A percentile compares a stretch with the other conserved stretches of the same genome.
These are phyloP conservation scores for Philopedon plagiatum DNA, from an alignment of 2,888 invertebrate genomes.

Conservation along the genomic window DNA sequence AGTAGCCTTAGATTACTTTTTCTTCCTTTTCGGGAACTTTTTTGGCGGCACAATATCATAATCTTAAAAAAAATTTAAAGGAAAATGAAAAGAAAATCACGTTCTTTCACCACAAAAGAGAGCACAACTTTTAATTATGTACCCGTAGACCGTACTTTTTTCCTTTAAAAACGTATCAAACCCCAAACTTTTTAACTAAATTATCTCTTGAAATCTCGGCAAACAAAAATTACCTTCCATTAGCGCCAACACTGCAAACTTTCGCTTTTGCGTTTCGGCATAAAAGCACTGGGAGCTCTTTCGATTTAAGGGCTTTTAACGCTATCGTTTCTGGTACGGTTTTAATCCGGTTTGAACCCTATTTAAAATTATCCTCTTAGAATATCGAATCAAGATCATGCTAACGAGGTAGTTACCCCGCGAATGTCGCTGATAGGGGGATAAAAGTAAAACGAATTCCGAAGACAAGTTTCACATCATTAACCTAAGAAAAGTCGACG, in stretches of 20 bases:
- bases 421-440: constrained; percentile 51
- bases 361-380: constrained; percentile 53
- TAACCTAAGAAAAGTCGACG: constrained; percentile 24
- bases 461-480: constrained; percentile 44
- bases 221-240: constrained; percentile 15
- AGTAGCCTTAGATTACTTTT: too few relatives aligned
- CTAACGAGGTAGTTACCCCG: constrained; percentile 55
- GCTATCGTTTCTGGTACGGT: constrained; percentile 54
- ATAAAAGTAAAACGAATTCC: constrained; percentile 48
- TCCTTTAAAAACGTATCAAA: background rate
- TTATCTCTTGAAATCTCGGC: background rate
- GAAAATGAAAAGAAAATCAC: too few relatives aligned
- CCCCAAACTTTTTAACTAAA: background rate
- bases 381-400: constrained; percentile 58
- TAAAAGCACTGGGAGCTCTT: constrained; percentile 14
- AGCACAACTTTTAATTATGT: too few relatives aligned
- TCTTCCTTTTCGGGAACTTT: too few relatives aligned
- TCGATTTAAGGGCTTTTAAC: constrained; percentile 43
- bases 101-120: too few relatives aligned
- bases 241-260: constrained; percentile 7
- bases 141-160: too few relatives aligned
- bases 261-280: background rate
- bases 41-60: too few relatives aligned
- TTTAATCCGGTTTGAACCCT: constrained; percentile 53
- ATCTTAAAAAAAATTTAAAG: too few relatives aligned